Base-by-base conservation (phyloP, 2,888 invertebrate species). In the Mimumesa dahlbomi region DNA sequence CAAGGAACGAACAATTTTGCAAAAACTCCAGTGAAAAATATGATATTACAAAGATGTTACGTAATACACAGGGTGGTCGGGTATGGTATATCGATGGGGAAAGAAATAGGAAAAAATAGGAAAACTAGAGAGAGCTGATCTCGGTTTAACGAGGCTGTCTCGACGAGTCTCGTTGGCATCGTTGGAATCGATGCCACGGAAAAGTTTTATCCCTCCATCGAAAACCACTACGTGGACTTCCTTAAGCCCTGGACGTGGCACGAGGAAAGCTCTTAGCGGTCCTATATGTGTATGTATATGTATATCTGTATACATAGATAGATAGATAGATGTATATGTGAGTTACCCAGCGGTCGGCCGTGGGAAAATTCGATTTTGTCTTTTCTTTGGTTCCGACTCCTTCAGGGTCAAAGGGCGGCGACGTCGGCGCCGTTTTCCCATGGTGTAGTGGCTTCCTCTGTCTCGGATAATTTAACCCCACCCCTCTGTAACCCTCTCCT, bases 141-240 rank as follows among this genome's bases (percentile, higher is more conserved):
- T 66, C 63, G 68, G 57, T 72, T 75, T 75, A 78, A 78, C 78
- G 70, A 78, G 75, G 21, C 58, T 71, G 76, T 73, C 61, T 34
- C 48, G 49, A 43, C 21, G 40, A 45, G 65, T 63, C 67, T 53
- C 43, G 58, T 49, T 62, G 46, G 40, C 52, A n/a, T 45, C 42
- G 59, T 52, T 52, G 53, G 40, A 73, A 78, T 68, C 76, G 76
- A 65, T 64, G 54, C 69, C 62, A 54, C 73, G 78, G n/a, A 49
- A 66, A 77, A 78, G 29, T 78, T 78, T 78, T 62, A 70, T 65
- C 59, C 65, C 52, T 21, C 59, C 53, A n/a, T 71, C 62, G 76
- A 63, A 59, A 73, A 56, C 73, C 73, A 57, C 77, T 50, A 19
- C 18, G 16, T 45, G 36, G 68, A 77, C 64, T 75, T 77, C 40